Percentiles rank a stretch among this genome's conserved stretches.
These are phyloP conservation scores for Drosophila subobscura DNA, from an alignment of 1,140 invertebrate genomes.

Conservation along the genomic window DNA sequence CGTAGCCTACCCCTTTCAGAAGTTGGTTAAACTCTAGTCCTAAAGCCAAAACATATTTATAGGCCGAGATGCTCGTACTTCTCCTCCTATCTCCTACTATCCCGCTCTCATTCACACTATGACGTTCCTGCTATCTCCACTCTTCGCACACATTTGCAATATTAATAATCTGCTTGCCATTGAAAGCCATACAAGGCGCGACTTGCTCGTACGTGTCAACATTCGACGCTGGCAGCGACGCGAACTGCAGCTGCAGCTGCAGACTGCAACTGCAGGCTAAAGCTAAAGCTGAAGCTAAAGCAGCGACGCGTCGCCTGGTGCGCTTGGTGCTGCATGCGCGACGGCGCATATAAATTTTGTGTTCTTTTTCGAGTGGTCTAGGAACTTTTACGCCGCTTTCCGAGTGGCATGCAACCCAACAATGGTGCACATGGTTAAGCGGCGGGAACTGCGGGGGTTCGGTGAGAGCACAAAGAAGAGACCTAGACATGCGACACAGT, in stretches of 20 bases:
- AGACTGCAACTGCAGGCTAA: conserved; percentile 12
- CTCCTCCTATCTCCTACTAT: background rate
- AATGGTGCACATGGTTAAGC: conserved; percentile 17
- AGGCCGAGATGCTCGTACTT: conserved; percentile 41
- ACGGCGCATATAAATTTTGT: conserved; percentile 81
- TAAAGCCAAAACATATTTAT: conserved; percentile 76
- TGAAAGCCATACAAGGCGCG: conserved; percentile 81
- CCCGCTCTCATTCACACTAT: conserved; percentile 2
- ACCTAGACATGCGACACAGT: conserved; percentile 52
- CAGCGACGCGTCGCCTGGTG: conserved; percentile 12
- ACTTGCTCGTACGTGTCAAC: conserved; percentile 72
- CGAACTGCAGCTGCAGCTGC: conserved; percentile 17
- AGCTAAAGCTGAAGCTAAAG: background rate
- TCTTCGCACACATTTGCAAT: conserved; percentile 60
- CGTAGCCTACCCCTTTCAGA: conserved; percentile 1
- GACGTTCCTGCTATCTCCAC: background rate
- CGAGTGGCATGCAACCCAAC: conserved; percentile 70
- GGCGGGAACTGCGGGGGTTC: background rate
- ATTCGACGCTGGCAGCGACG: conserved; percentile 67
- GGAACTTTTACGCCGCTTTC: conserved; percentile 75
- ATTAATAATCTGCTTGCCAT: conserved; percentile 81
- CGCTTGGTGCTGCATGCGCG: conserved; percentile 62
- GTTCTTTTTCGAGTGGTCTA: conserved; percentile 79
- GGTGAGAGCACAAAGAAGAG: background rate
- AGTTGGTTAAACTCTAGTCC: conserved; percentile 50